A percentile compares a stretch with the other conserved stretches of the same genome.
Conservation (phyloP, 2,797 vertebrate species). For the Myotis pilosus region DNA sequence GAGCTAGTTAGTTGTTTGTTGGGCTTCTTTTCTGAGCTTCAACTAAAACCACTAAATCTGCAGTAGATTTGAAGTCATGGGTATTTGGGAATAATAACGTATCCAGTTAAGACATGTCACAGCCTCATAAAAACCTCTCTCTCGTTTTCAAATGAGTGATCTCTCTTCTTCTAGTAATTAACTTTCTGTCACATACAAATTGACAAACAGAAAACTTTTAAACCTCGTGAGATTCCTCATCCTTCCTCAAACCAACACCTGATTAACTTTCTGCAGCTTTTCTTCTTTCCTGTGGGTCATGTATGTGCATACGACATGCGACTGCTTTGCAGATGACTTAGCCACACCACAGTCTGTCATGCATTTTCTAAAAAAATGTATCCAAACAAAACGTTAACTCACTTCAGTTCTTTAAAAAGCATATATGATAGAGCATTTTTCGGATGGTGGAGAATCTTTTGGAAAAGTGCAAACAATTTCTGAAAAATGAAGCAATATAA, state of each 20-base stretch:
- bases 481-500: not conserved
- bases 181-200: not conserved
- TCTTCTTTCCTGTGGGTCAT: not conserved
- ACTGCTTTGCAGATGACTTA: not conserved
- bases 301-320: not conserved
- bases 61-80: not conserved
- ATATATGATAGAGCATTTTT: not conserved
- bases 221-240: not conserved
- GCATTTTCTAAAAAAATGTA: not conserved
- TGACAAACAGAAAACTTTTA: not conserved
- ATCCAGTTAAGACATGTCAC: not conserved
- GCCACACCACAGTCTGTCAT: not conserved
- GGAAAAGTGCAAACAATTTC: not conserved
- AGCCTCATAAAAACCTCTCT: not conserved
- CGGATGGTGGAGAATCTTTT: not conserved
- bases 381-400: not conserved
- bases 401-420: not conserved
- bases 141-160: not conserved
- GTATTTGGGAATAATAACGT: not conserved
- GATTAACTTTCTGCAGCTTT: not conserved
- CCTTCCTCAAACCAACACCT: not conserved
- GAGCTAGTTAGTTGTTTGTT: constrained; percentile 13
- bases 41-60: not conserved
- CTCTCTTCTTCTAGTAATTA: not conserved
- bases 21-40: not conserved